Conservation (phyloP, 2,888 invertebrate species). For the Drosophila acutilabella region DNA sequence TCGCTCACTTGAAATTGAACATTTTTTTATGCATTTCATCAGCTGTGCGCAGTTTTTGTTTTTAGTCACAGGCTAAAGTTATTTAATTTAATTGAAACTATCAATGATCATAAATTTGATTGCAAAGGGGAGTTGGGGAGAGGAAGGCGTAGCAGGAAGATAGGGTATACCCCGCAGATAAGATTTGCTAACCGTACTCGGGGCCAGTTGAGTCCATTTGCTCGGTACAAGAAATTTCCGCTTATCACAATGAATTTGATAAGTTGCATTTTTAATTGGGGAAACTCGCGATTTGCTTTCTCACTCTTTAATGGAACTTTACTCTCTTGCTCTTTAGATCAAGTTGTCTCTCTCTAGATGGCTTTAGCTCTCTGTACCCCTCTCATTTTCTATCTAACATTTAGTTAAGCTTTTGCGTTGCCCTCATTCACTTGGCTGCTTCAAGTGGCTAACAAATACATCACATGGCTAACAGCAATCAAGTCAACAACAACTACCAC, state of each 20-base stretch:
- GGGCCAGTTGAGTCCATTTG: too few species aligned
- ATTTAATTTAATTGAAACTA: conserved; percentile 10
- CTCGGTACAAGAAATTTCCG: neutral
- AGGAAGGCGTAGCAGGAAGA: neutral
- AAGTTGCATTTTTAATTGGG: conserved; percentile 15
- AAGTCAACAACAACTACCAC: neutral
- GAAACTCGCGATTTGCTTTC: neutral
- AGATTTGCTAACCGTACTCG: neutral
- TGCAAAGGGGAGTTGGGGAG: neutral
- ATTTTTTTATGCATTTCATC: conserved; percentile 2
- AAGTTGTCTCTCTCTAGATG: neutral
- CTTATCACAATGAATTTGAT: conserved; percentile 12
- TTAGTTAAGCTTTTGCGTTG: conserved; percentile 23
- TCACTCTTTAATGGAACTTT: neutral
- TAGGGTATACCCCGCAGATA: conserved; percentile 7
- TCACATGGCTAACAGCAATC: conserved; percentile 50
- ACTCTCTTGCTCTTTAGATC: neutral
- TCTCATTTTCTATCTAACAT: neutral
- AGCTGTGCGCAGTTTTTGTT: neutral
- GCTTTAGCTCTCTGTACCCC: neutral
- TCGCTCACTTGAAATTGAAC: neutral
- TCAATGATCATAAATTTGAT: conserved; percentile 14
- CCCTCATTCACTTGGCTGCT: conserved; percentile 43
- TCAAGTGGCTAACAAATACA: conserved; percentile 51
- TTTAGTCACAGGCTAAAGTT: neutral